Evolutionary conservation across 2,888 invertebrate species (phyloP).

Genomic region (Lumbricus terrestris): DNA sequence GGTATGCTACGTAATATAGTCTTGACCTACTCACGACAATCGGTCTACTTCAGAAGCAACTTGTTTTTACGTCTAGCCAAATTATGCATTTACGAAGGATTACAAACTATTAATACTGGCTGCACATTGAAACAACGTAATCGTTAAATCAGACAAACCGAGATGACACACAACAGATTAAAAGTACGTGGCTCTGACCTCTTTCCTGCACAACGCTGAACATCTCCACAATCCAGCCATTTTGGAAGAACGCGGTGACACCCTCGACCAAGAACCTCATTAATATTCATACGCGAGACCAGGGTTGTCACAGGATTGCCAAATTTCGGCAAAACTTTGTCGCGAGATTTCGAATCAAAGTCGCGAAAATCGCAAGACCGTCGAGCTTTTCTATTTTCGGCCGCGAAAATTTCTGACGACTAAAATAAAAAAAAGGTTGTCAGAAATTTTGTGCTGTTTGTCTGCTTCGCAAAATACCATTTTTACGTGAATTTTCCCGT

Average conservation of each 20-base stretch:
- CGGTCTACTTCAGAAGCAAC: neutral
- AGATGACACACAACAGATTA: neutral
- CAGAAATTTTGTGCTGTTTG: no score
- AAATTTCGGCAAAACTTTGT: no score
- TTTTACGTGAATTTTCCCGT: no score
- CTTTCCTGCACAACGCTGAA: neutral
- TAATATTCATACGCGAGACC: neutral
- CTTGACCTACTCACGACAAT: slow-evolving; percentile 3
- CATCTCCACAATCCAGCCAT: neutral
- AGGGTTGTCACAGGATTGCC: no score
- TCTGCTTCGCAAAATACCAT: no score
- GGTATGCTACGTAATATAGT: neutral
- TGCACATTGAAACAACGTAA: neutral
- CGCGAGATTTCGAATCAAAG: no score
- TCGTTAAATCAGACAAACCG: neutral
- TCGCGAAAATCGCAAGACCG: no score
- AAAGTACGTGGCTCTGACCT: neutral
- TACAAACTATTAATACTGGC: neutral
- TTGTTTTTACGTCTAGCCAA: neutral
- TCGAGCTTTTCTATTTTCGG: no score
- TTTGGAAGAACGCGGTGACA: neutral
- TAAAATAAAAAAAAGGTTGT: no score
- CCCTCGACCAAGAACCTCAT: neutral
- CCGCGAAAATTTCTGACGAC: no score
- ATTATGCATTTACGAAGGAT: neutral